These are phyloP conservation scores for Echinarachnius parma DNA, from an alignment of 53 echinoderm and acorn worm genomes.

Conservation along the genomic window DNA sequence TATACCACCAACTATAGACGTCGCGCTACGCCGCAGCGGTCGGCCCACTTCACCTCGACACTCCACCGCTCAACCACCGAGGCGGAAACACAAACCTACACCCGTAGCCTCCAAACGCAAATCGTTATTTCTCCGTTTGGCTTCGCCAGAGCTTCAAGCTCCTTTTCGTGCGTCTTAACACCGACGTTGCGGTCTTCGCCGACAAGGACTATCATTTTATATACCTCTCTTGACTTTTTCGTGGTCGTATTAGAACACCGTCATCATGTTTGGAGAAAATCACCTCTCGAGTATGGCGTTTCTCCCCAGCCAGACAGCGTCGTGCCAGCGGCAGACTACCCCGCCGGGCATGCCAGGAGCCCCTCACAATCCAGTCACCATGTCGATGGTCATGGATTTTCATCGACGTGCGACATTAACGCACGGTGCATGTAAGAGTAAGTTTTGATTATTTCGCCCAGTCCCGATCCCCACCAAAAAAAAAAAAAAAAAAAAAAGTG, in stretches of 20 bases:
- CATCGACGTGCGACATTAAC: slow-evolving; percentile 38
- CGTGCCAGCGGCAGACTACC: slow-evolving; percentile 40
- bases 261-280: slow-evolving; percentile 40
- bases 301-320: slow-evolving; percentile 42
- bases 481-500: too few relatives aligned
- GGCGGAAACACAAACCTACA: slow-evolving; percentile 32
- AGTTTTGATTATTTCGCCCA: slow-evolving; percentile 33
- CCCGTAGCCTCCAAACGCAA: neutral
- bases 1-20: neutral
- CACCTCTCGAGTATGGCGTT: slow-evolving; percentile 35
- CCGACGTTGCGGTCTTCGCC: too few relatives aligned
- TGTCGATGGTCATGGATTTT: slow-evolving; percentile 52
- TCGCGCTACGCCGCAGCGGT: neutral
- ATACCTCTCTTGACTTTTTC: too few relatives aligned
- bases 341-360: slow-evolving; percentile 37
- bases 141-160: too few relatives aligned
- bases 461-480: too few relatives aligned
- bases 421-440: slow-evolving; percentile 55
- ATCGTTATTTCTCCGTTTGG: slow-evolving; percentile 4
- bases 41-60: neutral
- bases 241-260: too few relatives aligned
- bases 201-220: too few relatives aligned
- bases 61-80: slow-evolving; percentile 35
- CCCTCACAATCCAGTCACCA: slow-evolving; percentile 49
- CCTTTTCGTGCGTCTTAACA: too few relatives aligned